Evolutionary conservation across 2,113 vertebrate species (phyloP).

Genomic region (Melierax canorus): DNA sequence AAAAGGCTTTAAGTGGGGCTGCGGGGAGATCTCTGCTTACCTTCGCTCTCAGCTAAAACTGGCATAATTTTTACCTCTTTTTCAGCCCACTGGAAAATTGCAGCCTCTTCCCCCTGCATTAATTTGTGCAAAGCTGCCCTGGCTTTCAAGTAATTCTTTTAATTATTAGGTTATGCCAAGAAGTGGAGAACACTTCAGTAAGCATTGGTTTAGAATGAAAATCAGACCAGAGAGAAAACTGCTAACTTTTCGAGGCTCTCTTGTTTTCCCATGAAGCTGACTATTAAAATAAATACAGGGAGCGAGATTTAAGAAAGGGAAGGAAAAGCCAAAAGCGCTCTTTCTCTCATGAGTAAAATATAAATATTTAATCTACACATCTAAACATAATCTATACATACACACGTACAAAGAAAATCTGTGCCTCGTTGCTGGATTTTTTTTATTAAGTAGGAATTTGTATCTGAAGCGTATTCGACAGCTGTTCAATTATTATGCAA

Average conservation of each 20-base stretch:
- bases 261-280: not conserved
- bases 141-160: constrained; percentile 23
- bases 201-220: not conserved
- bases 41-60: not conserved
- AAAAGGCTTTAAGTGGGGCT: not conserved
- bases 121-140: not conserved
- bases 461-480: not conserved
- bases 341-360: not conserved
- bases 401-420: not conserved
- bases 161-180: constrained; percentile 13
- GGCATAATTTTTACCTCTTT: not conserved
- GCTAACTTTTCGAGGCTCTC: not conserved
- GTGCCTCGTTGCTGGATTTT: not conserved
- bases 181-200: not conserved
- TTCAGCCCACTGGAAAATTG: constrained; percentile 17
- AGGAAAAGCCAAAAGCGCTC: not conserved
- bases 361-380: constrained; percentile 35
- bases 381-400: not conserved
- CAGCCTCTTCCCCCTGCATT: not conserved
- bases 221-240: not conserved
- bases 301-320: not conserved
- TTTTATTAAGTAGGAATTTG: not conserved
- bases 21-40: not conserved
- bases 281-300: not conserved
- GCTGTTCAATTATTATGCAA: not conserved